Conservation (phyloP, 2,797 vertebrate species). For the Anisognathus igniventris region DNA sequence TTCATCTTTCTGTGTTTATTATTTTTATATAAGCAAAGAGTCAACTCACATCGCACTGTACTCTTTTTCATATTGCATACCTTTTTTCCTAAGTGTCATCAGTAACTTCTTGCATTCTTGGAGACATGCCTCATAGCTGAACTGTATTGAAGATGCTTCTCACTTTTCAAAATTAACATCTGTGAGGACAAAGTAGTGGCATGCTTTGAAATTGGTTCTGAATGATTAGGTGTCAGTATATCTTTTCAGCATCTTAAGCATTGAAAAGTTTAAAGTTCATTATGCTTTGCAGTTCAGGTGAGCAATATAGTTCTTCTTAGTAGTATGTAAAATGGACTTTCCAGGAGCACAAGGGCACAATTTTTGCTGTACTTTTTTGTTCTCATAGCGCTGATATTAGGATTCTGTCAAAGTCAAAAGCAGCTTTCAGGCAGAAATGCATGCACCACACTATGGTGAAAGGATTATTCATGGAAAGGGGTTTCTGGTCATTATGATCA, state of each 20-base stretch:
- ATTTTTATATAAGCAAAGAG: neutral
- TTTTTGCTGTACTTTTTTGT: neutral
- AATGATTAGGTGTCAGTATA: neutral
- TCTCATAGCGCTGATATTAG: neutral
- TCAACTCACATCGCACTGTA: neutral
- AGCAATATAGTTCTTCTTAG: neutral
- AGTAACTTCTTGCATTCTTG: neutral
- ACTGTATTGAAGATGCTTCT: neutral
- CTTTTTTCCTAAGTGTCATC: neutral
- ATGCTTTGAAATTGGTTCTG: neutral
- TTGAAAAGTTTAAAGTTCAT: neutral
- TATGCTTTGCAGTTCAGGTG: neutral
- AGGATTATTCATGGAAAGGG: neutral
- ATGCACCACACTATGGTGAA: neutral
- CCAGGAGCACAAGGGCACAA: neutral
- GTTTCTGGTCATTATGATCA: neutral
- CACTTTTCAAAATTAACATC: neutral
- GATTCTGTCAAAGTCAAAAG: neutral
- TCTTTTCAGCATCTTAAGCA: neutral
- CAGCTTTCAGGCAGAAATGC: neutral
- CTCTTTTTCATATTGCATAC: neutral
- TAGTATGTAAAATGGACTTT: neutral
- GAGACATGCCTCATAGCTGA: neutral
- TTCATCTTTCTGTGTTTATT: neutral
- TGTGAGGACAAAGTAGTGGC: neutral